Evolutionary conservation across 2,797 vertebrate genomes (phyloP), one percentile per base, ranked within the genome.

Genomic region (Ptychadena robeensis): DNA sequence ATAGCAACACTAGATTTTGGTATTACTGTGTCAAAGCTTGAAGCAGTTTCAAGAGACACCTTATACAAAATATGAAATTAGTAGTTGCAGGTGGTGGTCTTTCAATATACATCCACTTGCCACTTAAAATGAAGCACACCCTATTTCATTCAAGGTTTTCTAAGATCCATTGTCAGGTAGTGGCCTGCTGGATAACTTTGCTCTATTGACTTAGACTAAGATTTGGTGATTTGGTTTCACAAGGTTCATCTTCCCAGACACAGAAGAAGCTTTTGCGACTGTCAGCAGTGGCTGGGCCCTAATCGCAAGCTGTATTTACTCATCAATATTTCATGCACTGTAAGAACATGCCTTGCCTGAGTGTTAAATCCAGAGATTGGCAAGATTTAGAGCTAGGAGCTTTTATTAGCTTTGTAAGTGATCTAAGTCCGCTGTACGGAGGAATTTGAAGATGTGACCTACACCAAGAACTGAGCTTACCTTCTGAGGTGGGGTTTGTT

Each of bases 311-410:
- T 31, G 35, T 82, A 53, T 53, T 14, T 70, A 70, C 14, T 76
- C 81, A 70, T 82, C 4, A 82, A 77, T 77, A 70, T 28, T 82
- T 82, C 69, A 77, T 82, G 65, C 9, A n/a, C 57, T 71, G 80
- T 44, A 77, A 77, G 65, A 40, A 82, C 48, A 64, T 35, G 72
- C 66, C 72, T 63, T 38, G 15, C 37, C 68, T 7, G 5, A 37
- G 59, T 34, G 59, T 34, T 63, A 63, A 68, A 37, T 57, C 9
- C 10, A 27, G 25, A 68, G 71, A 57, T 67, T 73, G 79, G 38
- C 61, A 35, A 38, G 63, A 67, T 74, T 53, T 14, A 66, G 4
- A 6, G 63, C 31, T 35, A 18, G 0, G 31, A 6, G 69, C 35
- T 80, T 65, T 35, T 73, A 65, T 80, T 80, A 80, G 37, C 61